Evolutionary conservation across 2,797 vertebrate genomes (phyloP).

Genomic region (Siniperca scherzeri): DNA sequence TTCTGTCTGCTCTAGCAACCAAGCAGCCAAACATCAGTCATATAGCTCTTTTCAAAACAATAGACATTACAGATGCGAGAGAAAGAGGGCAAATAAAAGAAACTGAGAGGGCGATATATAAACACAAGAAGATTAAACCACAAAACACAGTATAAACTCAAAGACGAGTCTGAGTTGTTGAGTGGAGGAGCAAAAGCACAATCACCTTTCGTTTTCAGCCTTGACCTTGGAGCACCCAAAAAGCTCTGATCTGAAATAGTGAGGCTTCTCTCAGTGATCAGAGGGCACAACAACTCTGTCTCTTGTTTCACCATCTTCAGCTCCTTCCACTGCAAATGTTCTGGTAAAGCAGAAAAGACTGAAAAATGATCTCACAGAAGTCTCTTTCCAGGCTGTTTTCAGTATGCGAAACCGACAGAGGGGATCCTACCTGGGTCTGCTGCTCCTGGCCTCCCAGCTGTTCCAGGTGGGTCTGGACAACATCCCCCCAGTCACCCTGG

Average conservation of each 20-base stretch:
- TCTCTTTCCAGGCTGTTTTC: slow-evolving; percentile 19
- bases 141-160: no score
- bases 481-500: slow-evolving; percentile 93
- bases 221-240: not conserved
- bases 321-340: not conserved
- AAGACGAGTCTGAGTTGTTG: not conserved
- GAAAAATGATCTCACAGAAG: not conserved
- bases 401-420: slow-evolving; percentile 88
- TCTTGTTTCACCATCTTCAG: no score
- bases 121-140: no score
- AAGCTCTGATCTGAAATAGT: no score
- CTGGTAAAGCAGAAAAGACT: not conserved
- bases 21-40: not conserved
- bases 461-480: slow-evolving; percentile 90
- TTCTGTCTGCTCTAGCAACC: not conserved
- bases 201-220: not conserved
- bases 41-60: not conserved
- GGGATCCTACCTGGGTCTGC: slow-evolving; percentile 85
- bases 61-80: no score
- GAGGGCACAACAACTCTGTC: not conserved
- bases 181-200: not conserved
- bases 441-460: slow-evolving; percentile 91
- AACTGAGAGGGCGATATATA: no score
- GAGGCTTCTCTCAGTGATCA: not conserved
- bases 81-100: no score